Conservation (phyloP, 2,797 vertebrate genomes). For the Valencia hispanica region DNA sequence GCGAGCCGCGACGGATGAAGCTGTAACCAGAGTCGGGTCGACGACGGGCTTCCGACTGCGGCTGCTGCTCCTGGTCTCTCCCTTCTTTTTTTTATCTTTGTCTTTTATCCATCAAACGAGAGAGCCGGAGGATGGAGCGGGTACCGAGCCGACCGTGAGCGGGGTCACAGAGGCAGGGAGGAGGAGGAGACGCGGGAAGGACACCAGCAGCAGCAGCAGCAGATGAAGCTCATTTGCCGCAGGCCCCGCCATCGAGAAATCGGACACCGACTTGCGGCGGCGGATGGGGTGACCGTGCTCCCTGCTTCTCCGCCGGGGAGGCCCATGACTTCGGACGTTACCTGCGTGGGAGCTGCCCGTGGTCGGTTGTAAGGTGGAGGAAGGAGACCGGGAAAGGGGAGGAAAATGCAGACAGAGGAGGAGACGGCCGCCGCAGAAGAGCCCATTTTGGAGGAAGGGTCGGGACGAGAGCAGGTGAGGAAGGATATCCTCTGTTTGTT, state of each 20-base stretch:
- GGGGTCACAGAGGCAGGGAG: constrained; percentile 5
- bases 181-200: constrained; percentile 12
- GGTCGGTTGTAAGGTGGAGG: constrained; percentile 63
- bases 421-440: constrained; percentile 82
- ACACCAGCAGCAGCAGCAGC: constrained; percentile 37
- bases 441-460: constrained; percentile 81
- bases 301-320: constrained; percentile 78
- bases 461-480: constrained; percentile 83
- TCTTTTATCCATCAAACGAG: neutral
- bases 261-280: constrained; percentile 76
- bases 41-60: constrained; percentile 38
- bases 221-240: constrained; percentile 76
- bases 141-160: constrained; percentile 25
- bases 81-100: neutral
- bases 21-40: constrained; percentile 1
- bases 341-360: constrained; percentile 73
- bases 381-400: constrained; percentile 64
- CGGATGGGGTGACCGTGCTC: constrained; percentile 84
- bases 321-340: constrained; percentile 76
- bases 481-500: constrained; percentile 27
- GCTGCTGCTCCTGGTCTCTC: constrained; percentile 22
- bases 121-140: constrained; percentile 45
- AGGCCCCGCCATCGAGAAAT: constrained; percentile 77
- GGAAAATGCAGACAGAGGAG: constrained; percentile 84
- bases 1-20: constrained; percentile 13